Evolutionary conservation across 2,113 vertebrate genomes (phyloP).

Genomic region (Etia nguti): DNA sequence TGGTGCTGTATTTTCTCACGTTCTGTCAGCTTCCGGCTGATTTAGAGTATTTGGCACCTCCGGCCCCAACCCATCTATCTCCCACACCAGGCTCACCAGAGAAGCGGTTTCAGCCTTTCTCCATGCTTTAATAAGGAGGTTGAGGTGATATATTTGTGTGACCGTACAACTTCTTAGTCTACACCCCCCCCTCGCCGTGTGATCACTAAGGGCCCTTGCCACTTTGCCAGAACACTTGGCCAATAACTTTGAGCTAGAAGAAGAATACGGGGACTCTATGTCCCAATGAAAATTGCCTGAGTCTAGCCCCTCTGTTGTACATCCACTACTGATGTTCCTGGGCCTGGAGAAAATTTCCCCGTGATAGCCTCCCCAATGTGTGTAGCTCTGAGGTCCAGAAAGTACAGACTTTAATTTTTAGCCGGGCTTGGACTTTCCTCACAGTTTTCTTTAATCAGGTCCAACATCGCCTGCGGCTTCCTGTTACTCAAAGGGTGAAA

Average conservation of each 20-base stretch:
- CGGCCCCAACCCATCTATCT: background rate
- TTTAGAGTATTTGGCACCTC: background rate
- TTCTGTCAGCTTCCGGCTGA: background rate
- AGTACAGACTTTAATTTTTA: background rate
- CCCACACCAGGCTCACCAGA: background rate
- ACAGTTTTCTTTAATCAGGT: too few relatives aligned
- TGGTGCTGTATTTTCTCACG: background rate
- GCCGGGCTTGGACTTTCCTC: too few relatives aligned
- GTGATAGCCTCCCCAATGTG: background rate
- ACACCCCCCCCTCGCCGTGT: fast-evolving
- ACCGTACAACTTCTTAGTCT: background rate
- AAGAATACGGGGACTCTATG: background rate
- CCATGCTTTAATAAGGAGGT: background rate
- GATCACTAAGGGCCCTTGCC: background rate
- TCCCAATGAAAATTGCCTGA: background rate
- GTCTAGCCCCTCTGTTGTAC: background rate
- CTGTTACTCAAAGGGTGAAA: background rate
- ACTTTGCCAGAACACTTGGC: background rate
- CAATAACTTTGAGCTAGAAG: background rate
- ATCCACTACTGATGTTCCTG: background rate
- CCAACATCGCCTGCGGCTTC: background rate
- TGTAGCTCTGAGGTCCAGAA: background rate
- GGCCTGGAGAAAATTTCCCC: background rate
- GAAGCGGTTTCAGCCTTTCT: background rate
- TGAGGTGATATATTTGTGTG: background rate